Base-by-base conservation (phyloP, 2,113 vertebrate genomes). In the Hydrochoerus hydrochaeris region DNA sequence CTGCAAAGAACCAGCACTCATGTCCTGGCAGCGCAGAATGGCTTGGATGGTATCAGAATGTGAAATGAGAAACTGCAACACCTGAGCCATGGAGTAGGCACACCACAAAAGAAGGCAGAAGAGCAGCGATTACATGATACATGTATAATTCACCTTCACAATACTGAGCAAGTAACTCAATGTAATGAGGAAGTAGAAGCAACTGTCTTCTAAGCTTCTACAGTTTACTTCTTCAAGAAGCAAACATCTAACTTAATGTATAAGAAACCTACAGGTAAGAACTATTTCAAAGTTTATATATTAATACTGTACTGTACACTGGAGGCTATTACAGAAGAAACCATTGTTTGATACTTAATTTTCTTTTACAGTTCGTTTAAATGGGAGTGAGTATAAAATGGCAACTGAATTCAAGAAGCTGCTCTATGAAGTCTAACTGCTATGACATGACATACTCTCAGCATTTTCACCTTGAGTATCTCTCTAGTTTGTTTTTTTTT, bases 11-110 rank as follows among this genome's bases (percentile, higher is more conserved):
- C 99, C 99, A 90, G 98, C 99, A 62, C 99, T 99, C 38, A 99
- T 97, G 54, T 99, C 99, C 96, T 99, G 99, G 98, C 99, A 99
- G 92, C 99, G 99, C 85, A 99, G 97, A 88, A 99, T 99, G 1
- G 99, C 99, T 97, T 99, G 99, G 88, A 99, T 99, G 71, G 99
- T 99, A 97, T 99, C 99, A 1, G 99, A 99, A 92, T 99, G 99
- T 10, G 99, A 98, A 46, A 99, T 99, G 14, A 99, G 99, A 98
- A 99, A 99, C 98, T 99, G 99, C 73, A 99, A 98, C 95, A 99
- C 99, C 99, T 99, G 92, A 22, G 44, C 1, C 49, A 54, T 0
- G 28, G 71, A 49, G 24, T 32, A 13, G 5, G 89, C 49, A 24
- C 0, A 57, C 2, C 83, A 14, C 1, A 98, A 87, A 90, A 11